A percentile compares a stretch with the other conserved stretches of the same genome.
These are phyloP conservation scores for Spinus olivaceus DNA, from an alignment of 2,797 vertebrate genomes.

Conservation along the genomic window DNA sequence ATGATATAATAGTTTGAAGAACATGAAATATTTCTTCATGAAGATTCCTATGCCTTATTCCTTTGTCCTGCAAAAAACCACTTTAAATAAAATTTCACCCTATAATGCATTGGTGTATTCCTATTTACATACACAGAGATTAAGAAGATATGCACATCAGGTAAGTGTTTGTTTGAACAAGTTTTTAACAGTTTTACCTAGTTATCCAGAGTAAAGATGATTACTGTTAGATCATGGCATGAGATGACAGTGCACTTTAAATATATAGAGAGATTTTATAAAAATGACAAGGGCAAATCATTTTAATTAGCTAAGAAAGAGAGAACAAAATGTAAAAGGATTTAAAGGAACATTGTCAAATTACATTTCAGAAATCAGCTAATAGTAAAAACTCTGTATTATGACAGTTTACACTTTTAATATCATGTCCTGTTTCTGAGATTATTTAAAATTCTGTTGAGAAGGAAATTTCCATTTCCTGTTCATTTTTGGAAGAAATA, in stretches of 20 bases:
- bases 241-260: neutral
- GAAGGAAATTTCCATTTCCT: neutral
- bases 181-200: neutral
- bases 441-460: neutral
- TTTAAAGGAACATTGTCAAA: constrained; percentile 21
- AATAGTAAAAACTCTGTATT: neutral
- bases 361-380: neutral
- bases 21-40: neutral
- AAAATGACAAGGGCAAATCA: neutral
- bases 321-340: neutral
- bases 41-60: neutral
- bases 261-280: neutral
- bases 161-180: neutral
- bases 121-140: neutral
- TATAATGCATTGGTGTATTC: neutral
- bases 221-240: neutral
- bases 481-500: neutral
- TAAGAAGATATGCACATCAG: neutral
- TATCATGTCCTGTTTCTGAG: neutral
- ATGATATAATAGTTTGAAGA: neutral
- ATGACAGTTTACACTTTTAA: neutral
- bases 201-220: neutral
- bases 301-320: constrained; percentile 43
- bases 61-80: neutral
- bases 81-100: neutral